Evolutionary conservation across 2,113 vertebrate genomes (phyloP).

Genomic region (Amazona vittata): DNA sequence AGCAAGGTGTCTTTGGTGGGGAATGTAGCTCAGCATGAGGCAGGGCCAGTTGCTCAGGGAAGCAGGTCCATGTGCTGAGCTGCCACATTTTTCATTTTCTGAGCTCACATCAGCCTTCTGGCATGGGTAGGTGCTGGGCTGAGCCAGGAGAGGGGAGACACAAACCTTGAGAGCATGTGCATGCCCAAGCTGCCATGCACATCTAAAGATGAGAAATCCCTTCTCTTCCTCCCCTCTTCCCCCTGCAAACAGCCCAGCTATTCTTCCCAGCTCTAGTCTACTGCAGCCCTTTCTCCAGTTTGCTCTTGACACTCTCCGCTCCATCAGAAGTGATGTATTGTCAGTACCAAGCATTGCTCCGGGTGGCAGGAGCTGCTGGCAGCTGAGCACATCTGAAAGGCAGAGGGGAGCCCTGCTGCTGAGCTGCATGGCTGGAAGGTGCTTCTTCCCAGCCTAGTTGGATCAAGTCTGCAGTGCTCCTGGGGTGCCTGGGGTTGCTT

Average conservation of each 20-base stretch:
- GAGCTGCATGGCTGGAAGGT: background rate
- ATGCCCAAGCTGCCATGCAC: background rate
- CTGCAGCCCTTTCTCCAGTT: background rate
- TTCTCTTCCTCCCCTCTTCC: background rate
- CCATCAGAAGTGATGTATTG: background rate
- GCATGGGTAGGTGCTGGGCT: background rate
- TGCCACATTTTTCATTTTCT: background rate
- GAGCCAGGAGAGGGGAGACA: background rate
- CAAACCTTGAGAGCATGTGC: background rate
- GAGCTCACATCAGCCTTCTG: background rate
- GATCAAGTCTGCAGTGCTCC: background rate
- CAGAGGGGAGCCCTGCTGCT: fast-evolving
- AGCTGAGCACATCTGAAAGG: background rate
- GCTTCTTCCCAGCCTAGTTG: background rate
- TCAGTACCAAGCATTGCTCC: background rate
- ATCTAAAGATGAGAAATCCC: background rate
- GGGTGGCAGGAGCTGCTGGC: background rate
- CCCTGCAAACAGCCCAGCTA: background rate
- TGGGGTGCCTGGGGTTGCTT: background rate
- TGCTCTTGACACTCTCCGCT: background rate
- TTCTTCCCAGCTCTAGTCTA: background rate
- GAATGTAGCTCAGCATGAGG: fast-evolving
- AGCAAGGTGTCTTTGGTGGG: background rate
- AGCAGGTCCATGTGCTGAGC: background rate
- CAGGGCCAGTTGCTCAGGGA: fast-evolving